Evolutionary conservation across 1,140 invertebrate genomes (phyloP).

Genomic region (Amphibalanus amphitrite): DNA sequence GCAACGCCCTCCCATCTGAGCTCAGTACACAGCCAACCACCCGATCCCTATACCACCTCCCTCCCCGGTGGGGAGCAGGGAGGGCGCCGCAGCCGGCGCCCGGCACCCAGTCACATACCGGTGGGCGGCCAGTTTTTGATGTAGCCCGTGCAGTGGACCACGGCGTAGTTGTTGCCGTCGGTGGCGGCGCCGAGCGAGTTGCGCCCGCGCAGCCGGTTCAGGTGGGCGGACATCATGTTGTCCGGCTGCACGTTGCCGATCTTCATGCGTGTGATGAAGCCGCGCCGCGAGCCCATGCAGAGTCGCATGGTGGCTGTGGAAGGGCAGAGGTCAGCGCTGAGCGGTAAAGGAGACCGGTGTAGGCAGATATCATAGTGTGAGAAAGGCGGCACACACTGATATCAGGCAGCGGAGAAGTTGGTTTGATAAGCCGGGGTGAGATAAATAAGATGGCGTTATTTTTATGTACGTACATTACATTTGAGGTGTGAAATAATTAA

Average conservation of each 20-base stretch:
- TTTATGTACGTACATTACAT: no score
- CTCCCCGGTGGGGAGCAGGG: not conserved
- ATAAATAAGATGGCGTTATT: no score
- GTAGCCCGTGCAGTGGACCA: slow-evolving; percentile 98
- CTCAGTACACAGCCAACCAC: not conserved
- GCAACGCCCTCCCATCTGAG: no score
- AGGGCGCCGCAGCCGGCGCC: not conserved
- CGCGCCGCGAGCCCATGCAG: slow-evolving; percentile 92
- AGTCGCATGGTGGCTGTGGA: slow-evolving; percentile 89
- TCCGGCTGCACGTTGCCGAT: slow-evolving; percentile 69
- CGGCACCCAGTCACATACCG: slow-evolving; percentile 31
- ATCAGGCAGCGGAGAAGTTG: no score
- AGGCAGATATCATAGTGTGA: no score
- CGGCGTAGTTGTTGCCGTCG: slow-evolving; percentile 89
- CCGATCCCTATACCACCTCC: not conserved
- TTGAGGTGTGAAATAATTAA: no score
- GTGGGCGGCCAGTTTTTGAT: slow-evolving; percentile 98
- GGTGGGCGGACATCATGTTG: slow-evolving; percentile 53
- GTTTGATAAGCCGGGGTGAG: no score
- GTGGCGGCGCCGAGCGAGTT: slow-evolving; percentile 82
- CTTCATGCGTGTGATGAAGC: slow-evolving; percentile 97
- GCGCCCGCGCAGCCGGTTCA: slow-evolving; percentile 72
- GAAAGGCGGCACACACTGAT: no score
- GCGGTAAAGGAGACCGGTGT: no score
- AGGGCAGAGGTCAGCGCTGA: no score